Evolutionary conservation across 2,113 vertebrate species (phyloP).

Genomic region (Rynchops niger): DNA sequence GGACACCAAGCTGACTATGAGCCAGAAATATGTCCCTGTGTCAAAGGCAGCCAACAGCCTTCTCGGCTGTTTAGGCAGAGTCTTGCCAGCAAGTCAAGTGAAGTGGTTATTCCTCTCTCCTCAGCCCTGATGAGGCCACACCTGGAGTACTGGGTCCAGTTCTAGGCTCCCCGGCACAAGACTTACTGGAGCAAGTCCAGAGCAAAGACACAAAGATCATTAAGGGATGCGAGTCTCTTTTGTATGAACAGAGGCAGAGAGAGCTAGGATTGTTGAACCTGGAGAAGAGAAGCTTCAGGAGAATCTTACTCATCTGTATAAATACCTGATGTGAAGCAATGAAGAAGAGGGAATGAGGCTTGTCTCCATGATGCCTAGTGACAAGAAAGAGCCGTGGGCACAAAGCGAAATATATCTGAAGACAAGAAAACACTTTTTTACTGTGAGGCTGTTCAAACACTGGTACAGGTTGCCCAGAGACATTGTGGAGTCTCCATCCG

Average conservation of each 20-base stretch:
- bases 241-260: not conserved
- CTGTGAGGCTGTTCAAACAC: not conserved
- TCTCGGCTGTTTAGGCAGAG: not conserved
- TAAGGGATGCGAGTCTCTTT: not conserved
- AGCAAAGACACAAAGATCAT: not conserved
- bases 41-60: not conserved
- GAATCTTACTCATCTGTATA: not conserved
- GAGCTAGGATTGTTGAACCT: not conserved
- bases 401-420: not conserved
- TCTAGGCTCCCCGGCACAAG: not conserved
- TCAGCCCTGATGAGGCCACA: not conserved
- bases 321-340: not conserved
- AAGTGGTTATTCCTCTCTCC: not conserved
- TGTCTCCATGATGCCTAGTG: accelerated
- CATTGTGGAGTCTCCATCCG: not conserved
- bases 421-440: not conserved
- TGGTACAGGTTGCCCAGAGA: not conserved
- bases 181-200: not conserved
- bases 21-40: not conserved
- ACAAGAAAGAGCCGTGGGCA: not conserved
- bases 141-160: not conserved
- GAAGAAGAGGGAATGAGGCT: not conserved
- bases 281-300: not conserved
- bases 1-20: not conserved
- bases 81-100: not conserved